Evolutionary conservation across 2,888 invertebrate species (phyloP).

Genomic region (Griposia aprilina): DNA sequence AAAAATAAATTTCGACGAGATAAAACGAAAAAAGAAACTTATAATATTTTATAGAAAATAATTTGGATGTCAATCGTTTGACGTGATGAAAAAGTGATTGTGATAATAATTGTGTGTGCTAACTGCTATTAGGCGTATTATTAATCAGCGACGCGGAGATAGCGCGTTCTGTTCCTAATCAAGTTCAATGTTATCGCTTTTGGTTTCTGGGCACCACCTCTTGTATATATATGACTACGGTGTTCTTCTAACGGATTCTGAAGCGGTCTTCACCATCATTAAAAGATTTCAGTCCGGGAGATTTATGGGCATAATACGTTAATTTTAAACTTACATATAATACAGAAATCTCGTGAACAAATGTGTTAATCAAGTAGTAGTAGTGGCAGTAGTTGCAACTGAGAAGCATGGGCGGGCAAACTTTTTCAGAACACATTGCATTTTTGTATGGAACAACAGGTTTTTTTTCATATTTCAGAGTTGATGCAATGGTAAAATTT

Average conservation of each 20-base stretch:
- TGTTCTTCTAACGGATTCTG: background rate
- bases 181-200: too few species aligned
- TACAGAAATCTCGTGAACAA: background rate
- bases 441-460: background rate
- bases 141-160: too few species aligned
- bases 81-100: too few species aligned
- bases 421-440: background rate
- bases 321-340: background rate
- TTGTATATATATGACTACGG: background rate
- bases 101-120: too few species aligned
- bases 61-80: too few species aligned
- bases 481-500: background rate
- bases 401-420: background rate
- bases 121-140: too few species aligned
- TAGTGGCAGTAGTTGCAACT: too few species aligned
- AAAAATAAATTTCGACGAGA: too few species aligned
- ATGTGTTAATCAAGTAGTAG: background rate
- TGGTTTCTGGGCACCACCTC: too few species aligned
- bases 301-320: background rate
- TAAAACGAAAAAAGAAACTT: too few species aligned
- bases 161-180: too few species aligned
- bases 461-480: background rate
- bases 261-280: background rate
- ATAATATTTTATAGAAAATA: too few species aligned
- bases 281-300: background rate